These are phyloP conservation scores for Lysandra bellargus DNA, from an alignment of 2,888 invertebrate genomes.

Conservation along the genomic window DNA sequence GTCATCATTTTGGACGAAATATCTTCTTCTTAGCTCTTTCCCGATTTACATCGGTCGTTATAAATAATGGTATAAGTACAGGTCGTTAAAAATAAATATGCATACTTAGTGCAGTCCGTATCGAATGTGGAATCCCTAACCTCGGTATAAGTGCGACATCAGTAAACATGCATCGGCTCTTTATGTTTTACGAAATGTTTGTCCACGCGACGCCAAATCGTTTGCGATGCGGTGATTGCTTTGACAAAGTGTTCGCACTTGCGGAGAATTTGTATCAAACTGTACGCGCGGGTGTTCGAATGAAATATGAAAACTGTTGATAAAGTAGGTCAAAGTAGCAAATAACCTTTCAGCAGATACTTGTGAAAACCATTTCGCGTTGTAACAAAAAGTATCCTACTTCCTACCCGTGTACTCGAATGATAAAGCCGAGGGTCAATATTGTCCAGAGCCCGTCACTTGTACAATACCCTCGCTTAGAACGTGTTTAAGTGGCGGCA, in stretches of 20 bases:
- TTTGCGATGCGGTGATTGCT: not conserved
- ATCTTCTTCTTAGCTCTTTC: too few species aligned
- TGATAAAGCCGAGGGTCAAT: conserved; percentile 11
- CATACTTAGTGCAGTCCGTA: not conserved
- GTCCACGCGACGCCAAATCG: not conserved
- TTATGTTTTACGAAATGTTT: conserved; percentile 16
- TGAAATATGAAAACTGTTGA: not conserved
- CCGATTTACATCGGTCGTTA: too few species aligned
- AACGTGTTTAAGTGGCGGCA: conserved; percentile 9
- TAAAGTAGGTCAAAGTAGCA: not conserved
- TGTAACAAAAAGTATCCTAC: conserved; percentile 2
- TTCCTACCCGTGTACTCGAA: not conserved
- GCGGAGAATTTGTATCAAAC: not conserved
- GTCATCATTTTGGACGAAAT: too few species aligned
- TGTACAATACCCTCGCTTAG: conserved; percentile 12
- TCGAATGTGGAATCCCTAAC: not conserved
- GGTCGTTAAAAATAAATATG: too few species aligned
- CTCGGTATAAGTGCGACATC: not conserved
- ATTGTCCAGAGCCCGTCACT: conserved; percentile 4
- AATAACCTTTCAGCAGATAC: not conserved
- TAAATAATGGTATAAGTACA: too few species aligned
- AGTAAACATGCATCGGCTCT: not conserved
- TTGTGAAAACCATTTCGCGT: not conserved
- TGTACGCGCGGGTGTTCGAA: not conserved
- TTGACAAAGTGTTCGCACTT: not conserved